Evolutionary conservation across 2,888 invertebrate species (phyloP), one percentile per base, ranked within the genome.

Genomic region (Cancer borealis): DNA sequence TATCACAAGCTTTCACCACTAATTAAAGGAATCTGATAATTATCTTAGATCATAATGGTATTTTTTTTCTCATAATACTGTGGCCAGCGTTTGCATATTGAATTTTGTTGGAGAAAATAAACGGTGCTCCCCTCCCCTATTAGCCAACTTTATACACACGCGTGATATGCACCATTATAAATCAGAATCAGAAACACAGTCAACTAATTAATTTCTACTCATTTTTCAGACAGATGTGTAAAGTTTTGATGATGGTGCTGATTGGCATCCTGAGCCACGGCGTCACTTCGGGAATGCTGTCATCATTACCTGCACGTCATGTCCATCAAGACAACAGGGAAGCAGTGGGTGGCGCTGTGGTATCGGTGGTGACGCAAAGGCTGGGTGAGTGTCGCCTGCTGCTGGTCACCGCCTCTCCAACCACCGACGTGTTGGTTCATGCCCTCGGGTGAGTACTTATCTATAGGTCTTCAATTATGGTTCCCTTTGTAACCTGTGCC

Each of bases 321-420:
- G 39, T 39, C 12, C 84, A 84, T 2, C n/a, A 30, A 39, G 84
- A 84, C 39, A n/a, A 39, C 84, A 17, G 30, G 39, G 39, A 30
- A 17, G 84, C 84, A 14, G 39, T 39, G 84, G 12, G 6, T 12
- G 84, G 84, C 3, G 39, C 39, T 17, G 84, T 84, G 39, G 84
- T 84, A 39, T 39, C 84, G 3, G 30, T 84, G 39, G 39, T 84
- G 84, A 84, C 39, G 39, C 84, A 84, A n/a, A 10, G 84, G 84
- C 84, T 84, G 84, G 84, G 39, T 12, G 30, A 17, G 10, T 84
- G 84, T 84, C 84, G 84, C 84, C 84, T 84, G 14, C 39, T 84
- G 84, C 39, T 84, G 39, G 84, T 84, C 39, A n/a, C 84, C 30
- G 12, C 84, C 30, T 10, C 84, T 4, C 39, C 39, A 30, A 30